Conservation (phyloP, 2,113 vertebrate species). For the Onychorhynchus coronatus region DNA sequence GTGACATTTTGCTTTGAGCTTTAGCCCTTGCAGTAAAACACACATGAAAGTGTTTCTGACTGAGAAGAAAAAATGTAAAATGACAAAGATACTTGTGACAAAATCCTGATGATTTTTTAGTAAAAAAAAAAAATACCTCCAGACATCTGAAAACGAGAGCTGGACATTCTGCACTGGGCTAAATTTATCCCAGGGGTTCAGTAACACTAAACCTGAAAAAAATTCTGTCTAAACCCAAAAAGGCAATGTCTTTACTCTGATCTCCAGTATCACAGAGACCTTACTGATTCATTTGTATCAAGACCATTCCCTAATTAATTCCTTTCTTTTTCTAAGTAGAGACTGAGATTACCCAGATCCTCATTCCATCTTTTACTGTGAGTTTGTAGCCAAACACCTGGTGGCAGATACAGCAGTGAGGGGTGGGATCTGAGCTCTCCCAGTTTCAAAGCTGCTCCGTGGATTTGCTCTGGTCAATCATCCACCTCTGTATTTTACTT, state of each 20-base stretch:
- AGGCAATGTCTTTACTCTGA: background rate
- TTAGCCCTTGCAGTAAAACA: background rate
- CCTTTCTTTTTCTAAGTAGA: background rate
- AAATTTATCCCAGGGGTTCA: background rate
- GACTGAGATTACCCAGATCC: background rate
- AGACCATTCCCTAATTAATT: background rate
- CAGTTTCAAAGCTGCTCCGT: background rate
- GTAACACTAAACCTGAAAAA: background rate
- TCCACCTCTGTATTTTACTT: background rate
- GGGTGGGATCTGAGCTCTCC: background rate
- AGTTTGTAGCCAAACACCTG: background rate
- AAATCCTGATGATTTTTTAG: background rate
- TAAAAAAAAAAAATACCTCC: background rate
- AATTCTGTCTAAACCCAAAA: background rate
- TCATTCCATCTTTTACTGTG: accelerated
- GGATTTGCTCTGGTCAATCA: background rate
- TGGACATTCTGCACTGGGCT: background rate
- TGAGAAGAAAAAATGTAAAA: background rate
- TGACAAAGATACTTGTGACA: background rate
- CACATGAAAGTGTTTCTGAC: background rate
- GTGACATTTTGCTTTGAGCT: background rate
- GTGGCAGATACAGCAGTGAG: background rate
- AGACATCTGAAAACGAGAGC: background rate
- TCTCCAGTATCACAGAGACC: background rate
- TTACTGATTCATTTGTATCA: background rate